Percentiles rank a stretch among this genome's conserved stretches.
Conservation (phyloP, 1,140 invertebrate genomes). For the Zelostemma sp. region DNA sequence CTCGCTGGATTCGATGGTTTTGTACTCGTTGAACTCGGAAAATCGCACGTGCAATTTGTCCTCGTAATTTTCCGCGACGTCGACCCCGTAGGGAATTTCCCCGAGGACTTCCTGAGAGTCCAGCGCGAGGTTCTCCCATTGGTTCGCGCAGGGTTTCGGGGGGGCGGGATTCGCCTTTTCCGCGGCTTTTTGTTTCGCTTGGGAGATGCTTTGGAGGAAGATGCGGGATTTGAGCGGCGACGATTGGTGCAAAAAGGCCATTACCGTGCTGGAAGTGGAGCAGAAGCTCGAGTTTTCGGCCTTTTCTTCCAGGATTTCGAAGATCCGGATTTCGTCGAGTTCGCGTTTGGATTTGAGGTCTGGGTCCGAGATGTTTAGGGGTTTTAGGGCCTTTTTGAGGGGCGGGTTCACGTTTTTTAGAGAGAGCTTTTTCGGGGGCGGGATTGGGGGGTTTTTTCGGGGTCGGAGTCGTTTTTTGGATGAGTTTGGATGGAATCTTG, state of each 20-base stretch:
- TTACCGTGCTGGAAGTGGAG: constrained; percentile 77
- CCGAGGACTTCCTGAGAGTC: too few relatives aligned
- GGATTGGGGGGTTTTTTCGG: too few relatives aligned
- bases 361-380: too few relatives aligned
- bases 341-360: constrained; percentile 69
- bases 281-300: constrained; percentile 79
- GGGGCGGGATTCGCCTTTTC: background rate
- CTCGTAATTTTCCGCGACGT: constrained; percentile 1
- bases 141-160: too few relatives aligned
- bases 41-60: constrained; percentile 62
- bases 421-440: constrained; percentile 39
- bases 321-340: constrained; percentile 75
- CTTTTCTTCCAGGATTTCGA: constrained; percentile 80
- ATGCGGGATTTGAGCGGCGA: constrained; percentile 64
- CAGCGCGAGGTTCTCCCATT: too few relatives aligned
- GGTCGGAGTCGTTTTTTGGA: too few relatives aligned
- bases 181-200: constrained; percentile 15
- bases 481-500: constrained; percentile 55
- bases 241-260: constrained; percentile 71
- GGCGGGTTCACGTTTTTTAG: constrained; percentile 50
- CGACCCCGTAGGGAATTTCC: too few relatives aligned
- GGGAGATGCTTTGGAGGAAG: constrained; percentile 36
- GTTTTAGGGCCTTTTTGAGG: too few relatives aligned
- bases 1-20: constrained; percentile 61
- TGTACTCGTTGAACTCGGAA: constrained; percentile 65